Conservation (phyloP, 2,113 vertebrate species). For the Erinaceus europaeus region DNA sequence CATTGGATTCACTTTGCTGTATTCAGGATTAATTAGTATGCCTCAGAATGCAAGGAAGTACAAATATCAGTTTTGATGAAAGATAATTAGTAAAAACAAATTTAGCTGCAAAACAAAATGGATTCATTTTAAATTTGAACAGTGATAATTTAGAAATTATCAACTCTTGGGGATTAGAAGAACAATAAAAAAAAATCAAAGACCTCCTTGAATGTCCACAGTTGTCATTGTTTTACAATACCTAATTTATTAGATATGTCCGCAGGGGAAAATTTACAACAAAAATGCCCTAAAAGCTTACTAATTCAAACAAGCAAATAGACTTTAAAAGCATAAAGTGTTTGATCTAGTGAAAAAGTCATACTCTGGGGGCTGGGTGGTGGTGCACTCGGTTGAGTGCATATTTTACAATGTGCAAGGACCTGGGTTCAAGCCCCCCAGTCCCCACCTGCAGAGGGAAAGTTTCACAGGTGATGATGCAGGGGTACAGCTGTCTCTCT, state of each 20-base stretch:
- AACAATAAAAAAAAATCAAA: neutral
- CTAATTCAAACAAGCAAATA: too few species aligned
- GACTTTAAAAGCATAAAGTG: too few species aligned
- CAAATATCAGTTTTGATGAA: neutral
- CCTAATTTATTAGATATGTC: neutral
- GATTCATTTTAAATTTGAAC: neutral
- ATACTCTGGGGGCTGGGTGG: too few species aligned
- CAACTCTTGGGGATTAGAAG: neutral
- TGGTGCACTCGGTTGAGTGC: too few species aligned
- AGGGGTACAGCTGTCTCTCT: too few species aligned
- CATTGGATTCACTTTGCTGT: neutral
- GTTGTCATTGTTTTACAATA: neutral
- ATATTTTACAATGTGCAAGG: too few species aligned
- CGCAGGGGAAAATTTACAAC: too few species aligned
- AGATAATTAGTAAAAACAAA: neutral
- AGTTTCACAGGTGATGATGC: too few species aligned
- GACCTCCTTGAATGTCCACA: neutral
- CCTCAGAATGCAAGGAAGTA: neutral
- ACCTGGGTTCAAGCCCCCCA: too few species aligned
- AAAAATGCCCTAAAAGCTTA: too few species aligned
- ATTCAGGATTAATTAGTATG: neutral
- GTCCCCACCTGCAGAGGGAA: too few species aligned
- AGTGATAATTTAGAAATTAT: neutral
- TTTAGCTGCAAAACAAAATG: neutral
- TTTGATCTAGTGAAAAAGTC: too few species aligned